Base-by-base conservation (phyloP, 2,113 vertebrate genomes). In the Rhabdornis inornatus region DNA sequence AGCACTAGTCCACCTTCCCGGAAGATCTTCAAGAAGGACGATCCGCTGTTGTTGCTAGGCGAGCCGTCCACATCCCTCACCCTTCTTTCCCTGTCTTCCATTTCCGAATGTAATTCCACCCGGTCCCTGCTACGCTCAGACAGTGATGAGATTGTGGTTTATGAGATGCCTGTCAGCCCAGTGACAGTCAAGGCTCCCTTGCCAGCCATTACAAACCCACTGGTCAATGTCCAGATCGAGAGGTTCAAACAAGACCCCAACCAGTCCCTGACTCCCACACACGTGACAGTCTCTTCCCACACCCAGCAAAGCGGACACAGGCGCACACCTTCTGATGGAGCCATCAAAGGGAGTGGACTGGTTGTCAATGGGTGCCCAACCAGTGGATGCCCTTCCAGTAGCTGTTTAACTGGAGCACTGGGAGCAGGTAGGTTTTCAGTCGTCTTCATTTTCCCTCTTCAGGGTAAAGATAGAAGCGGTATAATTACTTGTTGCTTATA, bases 61-160 rank as follows among this genome's bases (percentile, higher is more conserved):
- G 98, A 90, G 96, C 98, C 97, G 91, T 98, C 95, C 22, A 90
- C 98, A 23, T 99, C 99, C 40, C 97, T 99, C 60, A 99, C 99
- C 2, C 97, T 99, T 91, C 98, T 99, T 57, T 99, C 99, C 66
- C 96, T 99, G 90, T 99, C 99, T 53, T 99, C 99, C 47, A 98
- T 99, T 96, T 99, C 99, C 1, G 99, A 99, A 98, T 99, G 99
- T 97, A 99, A 99, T 95, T 99, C 99, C 39, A 99, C 99, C 1
- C 98, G 98, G n/a, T 99, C 99, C 22, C 97, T 99, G 92, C 98
- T 99, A 87, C 99, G 97, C 88, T 98, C 98, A 0, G 99, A 99
- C 98, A 99, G 99, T 18, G 99, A 99, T 88, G 99, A 99, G 97
- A 97, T 99, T 53, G 96, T 99, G 90, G 98, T 98, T 4, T 98